Conservation (phyloP, 2,113 vertebrate species). For the Poicephalus meyeri region DNA sequence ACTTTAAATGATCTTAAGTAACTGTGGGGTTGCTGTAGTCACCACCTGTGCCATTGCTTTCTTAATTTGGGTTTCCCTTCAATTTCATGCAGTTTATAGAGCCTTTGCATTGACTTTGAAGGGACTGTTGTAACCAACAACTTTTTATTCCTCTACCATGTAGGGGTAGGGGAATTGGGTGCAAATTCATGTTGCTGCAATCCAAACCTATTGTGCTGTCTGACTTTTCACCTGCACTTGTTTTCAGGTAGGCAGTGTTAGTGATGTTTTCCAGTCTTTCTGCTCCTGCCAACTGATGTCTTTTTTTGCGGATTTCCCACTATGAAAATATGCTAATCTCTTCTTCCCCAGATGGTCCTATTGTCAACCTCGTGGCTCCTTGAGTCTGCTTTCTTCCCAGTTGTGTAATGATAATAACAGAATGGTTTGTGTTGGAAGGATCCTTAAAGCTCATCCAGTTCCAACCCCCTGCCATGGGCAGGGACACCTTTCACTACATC, state of each 20-base stretch:
- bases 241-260: neutral
- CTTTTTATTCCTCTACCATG: neutral
- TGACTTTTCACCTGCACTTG: neutral
- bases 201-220: neutral
- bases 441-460: neutral
- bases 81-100: neutral
- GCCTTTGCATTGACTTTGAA: neutral
- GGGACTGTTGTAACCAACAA: neutral
- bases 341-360: neutral
- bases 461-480: too few species aligned
- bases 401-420: neutral
- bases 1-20: neutral
- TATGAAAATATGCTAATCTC: neutral
- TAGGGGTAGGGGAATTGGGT: neutral
- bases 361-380: too few species aligned
- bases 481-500: neutral
- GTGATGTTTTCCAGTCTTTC: neutral
- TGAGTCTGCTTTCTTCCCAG: neutral
- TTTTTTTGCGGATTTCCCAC: neutral
- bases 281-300: neutral
- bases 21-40: neutral
- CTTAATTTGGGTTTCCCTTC: neutral
- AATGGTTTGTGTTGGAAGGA: neutral
- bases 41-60: neutral
- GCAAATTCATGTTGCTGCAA: neutral